These are phyloP conservation scores for Cranoglanis bouderius DNA, from an alignment of 2,113 vertebrate species.

Conservation along the genomic window DNA sequence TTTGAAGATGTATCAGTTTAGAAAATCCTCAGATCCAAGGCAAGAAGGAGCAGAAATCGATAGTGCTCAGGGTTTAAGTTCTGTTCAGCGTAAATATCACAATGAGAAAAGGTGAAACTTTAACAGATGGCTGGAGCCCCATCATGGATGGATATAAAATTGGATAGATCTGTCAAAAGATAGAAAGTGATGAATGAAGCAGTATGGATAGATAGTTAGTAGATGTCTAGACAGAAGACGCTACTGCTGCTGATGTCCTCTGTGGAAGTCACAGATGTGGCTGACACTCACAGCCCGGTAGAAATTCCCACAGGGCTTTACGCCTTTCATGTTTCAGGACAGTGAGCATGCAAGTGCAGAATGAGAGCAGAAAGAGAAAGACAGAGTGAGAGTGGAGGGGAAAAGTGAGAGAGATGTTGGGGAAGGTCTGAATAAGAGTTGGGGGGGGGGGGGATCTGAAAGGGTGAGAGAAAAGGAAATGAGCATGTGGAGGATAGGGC, in stretches of 20 bases:
- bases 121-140: background rate
- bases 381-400: conserved; percentile 26
- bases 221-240: background rate
- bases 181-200: background rate
- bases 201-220: background rate
- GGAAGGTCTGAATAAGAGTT: background rate
- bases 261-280: conserved; percentile 79
- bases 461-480: conserved; percentile 27
- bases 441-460: conserved; percentile 26
- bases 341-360: conserved; percentile 77
- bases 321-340: conserved; percentile 84
- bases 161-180: background rate
- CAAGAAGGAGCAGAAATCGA: background rate
- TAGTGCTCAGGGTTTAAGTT: background rate
- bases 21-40: background rate
- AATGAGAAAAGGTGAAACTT: background rate
- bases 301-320: conserved; percentile 80
- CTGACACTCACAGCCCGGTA: conserved; percentile 69
- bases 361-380: conserved; percentile 41
- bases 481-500: background rate
- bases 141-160: background rate
- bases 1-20: conserved; percentile 9
- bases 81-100: background rate
- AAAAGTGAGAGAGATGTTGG: conserved; percentile 44
- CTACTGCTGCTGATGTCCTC: conserved; percentile 48